phyloP scores from a whole-genome alignment of 2,888 invertebrate genomes.

The Protodeltote pygarga region DNA sequence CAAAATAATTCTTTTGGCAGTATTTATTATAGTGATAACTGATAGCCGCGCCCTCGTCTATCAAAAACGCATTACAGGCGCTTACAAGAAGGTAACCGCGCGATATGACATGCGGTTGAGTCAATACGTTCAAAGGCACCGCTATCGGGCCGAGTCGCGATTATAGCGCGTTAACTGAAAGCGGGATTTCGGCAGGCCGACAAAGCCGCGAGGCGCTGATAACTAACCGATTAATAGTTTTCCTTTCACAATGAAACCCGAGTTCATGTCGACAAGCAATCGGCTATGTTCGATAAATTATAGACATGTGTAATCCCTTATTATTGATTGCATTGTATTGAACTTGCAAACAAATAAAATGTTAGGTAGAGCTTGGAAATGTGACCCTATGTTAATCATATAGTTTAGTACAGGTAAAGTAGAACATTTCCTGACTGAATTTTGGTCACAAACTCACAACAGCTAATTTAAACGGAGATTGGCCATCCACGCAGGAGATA shows the following conservation, averaged over 20 bases:
- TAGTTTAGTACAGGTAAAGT: no score
- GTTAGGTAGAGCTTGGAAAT: no score
- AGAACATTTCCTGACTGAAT: no score
- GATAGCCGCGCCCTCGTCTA: constrained; percentile 79
- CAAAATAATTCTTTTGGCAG: constrained; percentile 50
- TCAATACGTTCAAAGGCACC: constrained; percentile 80
- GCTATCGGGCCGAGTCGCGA: constrained; percentile 76
- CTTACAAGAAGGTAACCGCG: constrained; percentile 74
- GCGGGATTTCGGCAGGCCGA: constrained; percentile 83
- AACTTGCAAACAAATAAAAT: constrained; percentile 1
- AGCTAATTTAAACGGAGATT: no score
- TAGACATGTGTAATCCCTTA: constrained; percentile 70
- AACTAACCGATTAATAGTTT: constrained; percentile 81
- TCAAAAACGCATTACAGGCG: constrained; percentile 80
- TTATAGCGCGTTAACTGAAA: constrained; percentile 77
- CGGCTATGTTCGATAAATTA: constrained; percentile 60
- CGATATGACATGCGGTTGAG: constrained; percentile 70
- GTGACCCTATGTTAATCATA: no score
- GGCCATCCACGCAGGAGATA: no score
- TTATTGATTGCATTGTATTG: constrained; percentile 23
- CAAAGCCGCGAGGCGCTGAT: constrained; percentile 75
- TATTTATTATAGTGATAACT: constrained; percentile 58
- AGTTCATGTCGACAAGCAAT: constrained; percentile 75
- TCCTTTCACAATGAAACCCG: constrained; percentile 68
- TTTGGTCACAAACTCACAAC: no score